Evolutionary conservation across 64 coral and sea anemone genomes (phyloP).

Genomic region (Pocillopora verrucosa): DNA sequence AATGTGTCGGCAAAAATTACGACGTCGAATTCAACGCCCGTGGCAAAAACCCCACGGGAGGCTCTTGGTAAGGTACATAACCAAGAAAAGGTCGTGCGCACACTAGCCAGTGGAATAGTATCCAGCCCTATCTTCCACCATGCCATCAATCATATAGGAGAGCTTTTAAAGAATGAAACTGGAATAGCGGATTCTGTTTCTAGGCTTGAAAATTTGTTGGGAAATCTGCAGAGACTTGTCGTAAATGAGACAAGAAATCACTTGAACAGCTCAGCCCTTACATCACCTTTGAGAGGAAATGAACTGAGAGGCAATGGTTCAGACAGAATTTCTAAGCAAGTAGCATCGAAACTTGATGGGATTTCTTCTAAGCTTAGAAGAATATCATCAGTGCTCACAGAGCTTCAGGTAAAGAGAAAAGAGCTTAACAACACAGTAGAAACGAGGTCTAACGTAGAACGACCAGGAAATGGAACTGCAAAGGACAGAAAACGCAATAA

Average conservation of each 20-base stretch:
- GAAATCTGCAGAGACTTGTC: neutral
- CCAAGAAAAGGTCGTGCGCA: constrained; percentile 15
- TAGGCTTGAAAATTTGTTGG: constrained; percentile 30
- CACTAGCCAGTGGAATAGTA: constrained; percentile 23
- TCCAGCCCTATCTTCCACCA: constrained; percentile 22
- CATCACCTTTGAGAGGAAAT: neutral
- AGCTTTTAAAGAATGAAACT: constrained; percentile 25
- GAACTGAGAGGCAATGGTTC: neutral
- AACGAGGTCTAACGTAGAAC: neutral
- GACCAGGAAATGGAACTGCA: neutral
- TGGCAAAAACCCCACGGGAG: neutral
- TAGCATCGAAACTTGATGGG: constrained; percentile 4
- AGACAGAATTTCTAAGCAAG: neutral
- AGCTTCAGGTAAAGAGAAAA: neutral
- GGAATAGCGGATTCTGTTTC: constrained; percentile 15
- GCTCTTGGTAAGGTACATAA: neutral
- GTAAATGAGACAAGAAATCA: neutral
- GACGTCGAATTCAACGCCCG: neutral
- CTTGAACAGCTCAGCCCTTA: neutral
- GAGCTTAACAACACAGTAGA: neutral
- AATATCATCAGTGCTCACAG: constrained; percentile 28
- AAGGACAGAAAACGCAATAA: neutral
- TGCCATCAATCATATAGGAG: neutral
- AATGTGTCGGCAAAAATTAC: neutral
- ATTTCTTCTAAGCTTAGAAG: constrained; percentile 25